Evolutionary conservation across 2,113 vertebrate genomes (phyloP), one percentile per base, ranked within the genome.

Genomic region (Aramus guarauna): DNA sequence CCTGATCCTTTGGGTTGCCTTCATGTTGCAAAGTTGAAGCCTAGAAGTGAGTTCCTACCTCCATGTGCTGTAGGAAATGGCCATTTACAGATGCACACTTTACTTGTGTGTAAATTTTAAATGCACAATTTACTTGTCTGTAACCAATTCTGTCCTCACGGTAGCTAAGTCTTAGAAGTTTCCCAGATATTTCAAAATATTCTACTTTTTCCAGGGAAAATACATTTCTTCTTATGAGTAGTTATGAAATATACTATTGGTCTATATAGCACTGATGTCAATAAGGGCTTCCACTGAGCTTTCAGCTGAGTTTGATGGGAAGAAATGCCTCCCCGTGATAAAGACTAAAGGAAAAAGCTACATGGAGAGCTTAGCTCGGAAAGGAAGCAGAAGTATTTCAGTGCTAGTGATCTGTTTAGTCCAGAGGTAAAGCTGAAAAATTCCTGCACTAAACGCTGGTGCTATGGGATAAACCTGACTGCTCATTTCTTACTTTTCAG

Each of bases 131-230:
- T 58, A 5, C 11, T 34, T 23, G 3, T 12, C 47, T 64, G 20
- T 9, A 24, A 24, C 37, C 27, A 48, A 2, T 7, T 50, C 50
- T 71, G 5, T n/a, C 37, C 50, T 60, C 0, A 0, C 19, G 24
- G 32, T 9, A 47, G 72, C 11, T 43, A 58, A 73, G 23, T 50
- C 93, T 62, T 43, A 66, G 27, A 76, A 85, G 26, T 83, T 88
- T 83, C 22, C 6, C 12, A 30, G 48, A 1, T 63, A 79, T 67
- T 85, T 68, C 43, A 53, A 47, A 73, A 60, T 39, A 60, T 27
- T n/a, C 41, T 18, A 0, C 15, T 43, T 71, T 77, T 59, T 20
- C 71, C 2, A 2, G 37, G 63, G 50, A 58, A 89, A 84, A 53
- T 9, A 19, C 34, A 12, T 58, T 78, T 64, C 32, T 77, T 69